Percentiles rank a stretch among this genome's conserved stretches.
Conservation (phyloP, 2,888 invertebrate genomes). For the Chrysopilus asiliformis region DNA sequence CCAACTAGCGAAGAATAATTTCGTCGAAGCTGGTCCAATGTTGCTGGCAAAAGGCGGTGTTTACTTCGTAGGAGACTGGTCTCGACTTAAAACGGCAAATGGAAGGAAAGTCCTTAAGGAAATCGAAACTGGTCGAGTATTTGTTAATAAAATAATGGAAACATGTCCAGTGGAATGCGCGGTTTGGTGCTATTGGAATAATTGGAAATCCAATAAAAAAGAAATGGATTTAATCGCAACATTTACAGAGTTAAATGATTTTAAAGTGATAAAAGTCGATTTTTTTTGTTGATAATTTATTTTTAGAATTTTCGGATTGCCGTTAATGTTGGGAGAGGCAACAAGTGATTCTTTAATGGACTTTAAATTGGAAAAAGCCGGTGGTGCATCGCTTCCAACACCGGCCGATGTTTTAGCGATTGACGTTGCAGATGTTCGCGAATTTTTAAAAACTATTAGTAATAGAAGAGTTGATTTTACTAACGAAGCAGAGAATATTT, state of each 20-base stretch:
- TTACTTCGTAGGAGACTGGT: constrained; percentile 34
- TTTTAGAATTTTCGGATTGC: constrained; percentile 32
- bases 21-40: constrained; percentile 31
- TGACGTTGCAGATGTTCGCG: constrained; percentile 24
- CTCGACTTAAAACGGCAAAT: constrained; percentile 20
- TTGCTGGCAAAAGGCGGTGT: constrained; percentile 32
- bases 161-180: constrained; percentile 24
- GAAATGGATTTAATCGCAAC: constrained; percentile 26
- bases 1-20: constrained; percentile 15
- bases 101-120: constrained; percentile 23
- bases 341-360: constrained; percentile 22
- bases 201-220: constrained; percentile 19
- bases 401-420: constrained; percentile 24
- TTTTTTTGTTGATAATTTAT: constrained; percentile 1
- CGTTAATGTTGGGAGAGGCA: constrained; percentile 24
- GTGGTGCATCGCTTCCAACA: constrained; percentile 12
- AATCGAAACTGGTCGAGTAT: constrained; percentile 20
- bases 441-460: constrained; percentile 21
- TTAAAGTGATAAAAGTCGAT: constrained; percentile 1
- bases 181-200: constrained; percentile 31
- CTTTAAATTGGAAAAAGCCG: constrained; percentile 23
- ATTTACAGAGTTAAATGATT: constrained; percentile 27
- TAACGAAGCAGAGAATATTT: constrained; percentile 27
- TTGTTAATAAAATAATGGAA: constrained; percentile 21
- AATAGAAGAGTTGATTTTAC: constrained; percentile 21